phyloP scores from a whole-genome alignment of 1,140 invertebrate species.

The Caerostris extrusa region DNA sequence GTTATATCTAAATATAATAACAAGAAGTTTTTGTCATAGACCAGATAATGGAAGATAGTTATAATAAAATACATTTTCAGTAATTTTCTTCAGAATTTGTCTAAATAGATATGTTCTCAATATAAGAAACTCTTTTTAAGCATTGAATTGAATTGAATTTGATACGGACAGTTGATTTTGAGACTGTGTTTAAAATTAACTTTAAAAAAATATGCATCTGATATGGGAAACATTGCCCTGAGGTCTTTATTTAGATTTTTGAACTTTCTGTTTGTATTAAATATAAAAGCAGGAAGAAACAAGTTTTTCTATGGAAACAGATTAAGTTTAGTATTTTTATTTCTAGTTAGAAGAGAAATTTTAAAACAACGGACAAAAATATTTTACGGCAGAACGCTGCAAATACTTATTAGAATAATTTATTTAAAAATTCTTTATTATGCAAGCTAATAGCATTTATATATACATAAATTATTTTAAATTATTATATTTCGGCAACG shows the following conservation, averaged over 20 bases:
- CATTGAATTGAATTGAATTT: background rate
- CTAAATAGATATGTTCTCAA: background rate
- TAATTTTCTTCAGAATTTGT: background rate
- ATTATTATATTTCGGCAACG: too few relatives aligned
- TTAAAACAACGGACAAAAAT: too few relatives aligned
- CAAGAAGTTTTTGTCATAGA: background rate
- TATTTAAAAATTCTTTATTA: too few relatives aligned
- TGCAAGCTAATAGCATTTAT: too few relatives aligned
- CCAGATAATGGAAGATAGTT: background rate
- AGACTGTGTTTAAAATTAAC: slow-evolving; percentile 11
- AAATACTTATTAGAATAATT: too few relatives aligned
- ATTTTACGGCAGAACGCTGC: too few relatives aligned
- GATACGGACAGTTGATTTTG: slow-evolving; percentile 17
- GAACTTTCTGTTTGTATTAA: background rate
- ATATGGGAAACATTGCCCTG: background rate
- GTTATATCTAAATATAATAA: background rate
- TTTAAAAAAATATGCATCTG: background rate
- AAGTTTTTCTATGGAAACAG: too few relatives aligned
- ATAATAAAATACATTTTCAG: background rate
- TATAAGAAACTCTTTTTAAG: background rate
- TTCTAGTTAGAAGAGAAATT: too few relatives aligned
- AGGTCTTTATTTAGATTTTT: background rate
- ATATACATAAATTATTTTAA: too few relatives aligned
- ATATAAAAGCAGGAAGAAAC: too few relatives aligned
- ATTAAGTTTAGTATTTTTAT: too few relatives aligned